A percentile compares a stretch with the other conserved stretches of the same genome.
phyloP scores from a whole-genome alignment of 2,113 vertebrate species.

The Felis catus region DNA sequence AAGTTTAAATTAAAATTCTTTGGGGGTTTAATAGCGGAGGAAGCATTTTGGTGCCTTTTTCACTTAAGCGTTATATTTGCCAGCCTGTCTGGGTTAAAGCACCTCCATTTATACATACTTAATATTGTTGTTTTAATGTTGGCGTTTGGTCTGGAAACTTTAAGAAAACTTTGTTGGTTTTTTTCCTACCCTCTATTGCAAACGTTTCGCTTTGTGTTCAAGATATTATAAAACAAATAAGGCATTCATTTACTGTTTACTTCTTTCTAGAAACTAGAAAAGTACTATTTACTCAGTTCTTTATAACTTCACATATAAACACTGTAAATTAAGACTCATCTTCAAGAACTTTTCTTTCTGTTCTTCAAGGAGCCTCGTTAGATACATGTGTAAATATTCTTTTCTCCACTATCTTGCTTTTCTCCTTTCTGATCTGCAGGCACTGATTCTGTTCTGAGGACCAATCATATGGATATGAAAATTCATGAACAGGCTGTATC shows the following conservation, averaged over 20 bases:
- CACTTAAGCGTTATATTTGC: slow-evolving; percentile 65
- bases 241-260: background rate
- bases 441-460: background rate
- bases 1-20: slow-evolving; percentile 81
- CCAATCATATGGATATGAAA: background rate
- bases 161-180: slow-evolving; percentile 43
- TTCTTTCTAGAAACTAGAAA: background rate
- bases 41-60: slow-evolving; percentile 68
- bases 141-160: slow-evolving; percentile 48
- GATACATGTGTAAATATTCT: background rate
- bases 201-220: background rate
- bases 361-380: background rate
- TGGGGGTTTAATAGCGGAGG: slow-evolving; percentile 67
- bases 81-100: slow-evolving; percentile 45
- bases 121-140: slow-evolving; percentile 56
- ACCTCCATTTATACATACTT: slow-evolving; percentile 33
- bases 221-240: slow-evolving; percentile 62
- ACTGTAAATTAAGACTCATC: background rate
- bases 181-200: background rate
- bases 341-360: background rate
- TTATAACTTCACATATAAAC: background rate
- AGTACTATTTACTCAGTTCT: slow-evolving; percentile 1
- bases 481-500: background rate
- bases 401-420: background rate
- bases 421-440: background rate